A percentile compares a stretch with the other conserved stretches of the same genome.
These are phyloP conservation scores for Fulmarus glacialis DNA, from an alignment of 2,113 vertebrate species.

Conservation along the genomic window DNA sequence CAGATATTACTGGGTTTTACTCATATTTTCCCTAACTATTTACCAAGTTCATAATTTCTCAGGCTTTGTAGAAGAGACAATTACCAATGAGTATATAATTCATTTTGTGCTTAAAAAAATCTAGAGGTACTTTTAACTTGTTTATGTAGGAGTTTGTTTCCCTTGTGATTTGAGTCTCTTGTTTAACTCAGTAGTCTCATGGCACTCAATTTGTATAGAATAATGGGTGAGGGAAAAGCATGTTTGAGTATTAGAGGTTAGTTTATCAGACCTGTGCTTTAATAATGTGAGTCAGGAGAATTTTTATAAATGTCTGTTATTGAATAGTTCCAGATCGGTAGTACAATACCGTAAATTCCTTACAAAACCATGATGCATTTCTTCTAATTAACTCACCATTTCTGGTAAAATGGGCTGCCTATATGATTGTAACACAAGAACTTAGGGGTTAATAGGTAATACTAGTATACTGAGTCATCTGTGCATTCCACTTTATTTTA, in stretches of 20 bases:
- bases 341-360: not conserved
- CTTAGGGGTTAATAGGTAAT: not conserved
- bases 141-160: not conserved
- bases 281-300: not conserved
- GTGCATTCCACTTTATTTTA: not conserved
- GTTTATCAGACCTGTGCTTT: not conserved
- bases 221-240: not conserved
- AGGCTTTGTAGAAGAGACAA: not conserved
- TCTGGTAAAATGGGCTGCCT: not conserved
- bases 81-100: not conserved
- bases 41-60: not conserved
- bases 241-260: not conserved
- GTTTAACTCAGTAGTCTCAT: not conserved
- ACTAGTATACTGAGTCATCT: not conserved
- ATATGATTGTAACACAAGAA: not conserved
- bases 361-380: not conserved
- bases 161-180: not conserved
- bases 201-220: not conserved
- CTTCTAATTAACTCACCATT: not conserved
- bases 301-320: not conserved
- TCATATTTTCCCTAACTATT: not conserved
- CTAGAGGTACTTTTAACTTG: not conserved
- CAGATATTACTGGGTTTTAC: not conserved
- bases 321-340: not conserved
- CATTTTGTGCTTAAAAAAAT: not conserved